phyloP scores from a whole-genome alignment of 2,113 vertebrate species.

The Sorex araneus region DNA sequence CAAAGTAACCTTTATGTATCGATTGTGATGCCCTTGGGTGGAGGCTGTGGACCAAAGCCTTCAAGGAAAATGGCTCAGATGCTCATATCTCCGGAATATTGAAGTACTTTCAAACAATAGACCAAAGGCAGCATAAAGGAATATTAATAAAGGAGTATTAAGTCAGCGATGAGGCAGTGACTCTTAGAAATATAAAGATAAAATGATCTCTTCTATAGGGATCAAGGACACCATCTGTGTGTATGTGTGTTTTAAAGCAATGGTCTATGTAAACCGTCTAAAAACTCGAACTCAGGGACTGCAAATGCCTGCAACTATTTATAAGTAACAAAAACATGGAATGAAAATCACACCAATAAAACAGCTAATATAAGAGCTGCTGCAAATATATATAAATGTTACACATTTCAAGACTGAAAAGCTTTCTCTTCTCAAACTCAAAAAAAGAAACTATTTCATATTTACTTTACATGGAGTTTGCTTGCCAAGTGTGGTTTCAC shows the following conservation, averaged over 20 bases:
- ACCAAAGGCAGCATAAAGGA: not conserved
- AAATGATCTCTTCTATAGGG: conserved; percentile 25
- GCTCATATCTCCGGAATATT: not conserved
- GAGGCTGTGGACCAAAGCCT: not conserved
- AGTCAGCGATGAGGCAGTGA: not conserved
- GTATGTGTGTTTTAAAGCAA: conserved; percentile 17
- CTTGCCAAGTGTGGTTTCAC: conserved; percentile 83
- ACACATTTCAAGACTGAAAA: conserved; percentile 71
- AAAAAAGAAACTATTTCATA: conserved; percentile 84
- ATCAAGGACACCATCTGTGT: not conserved
- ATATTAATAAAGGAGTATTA: not conserved
- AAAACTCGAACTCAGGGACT: conserved; percentile 21
- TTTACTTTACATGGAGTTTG: conserved; percentile 81
- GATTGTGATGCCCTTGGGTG: not conserved
- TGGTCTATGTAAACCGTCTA: not conserved
- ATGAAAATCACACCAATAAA: conserved; percentile 83
- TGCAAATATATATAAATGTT: conserved; percentile 74
- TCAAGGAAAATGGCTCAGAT: not conserved
- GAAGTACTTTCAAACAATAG: conserved; percentile 27
- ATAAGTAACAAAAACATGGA: conserved; percentile 77
- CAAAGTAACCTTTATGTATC: not conserved
- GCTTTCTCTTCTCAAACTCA: conserved; percentile 79
- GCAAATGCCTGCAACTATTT: conserved; percentile 71
- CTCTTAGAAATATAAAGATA: conserved; percentile 33
- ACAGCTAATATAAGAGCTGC: conserved; percentile 75